phyloP scores from a whole-genome alignment of 2,888 invertebrate species.

The Agrilus cyanescens region DNA sequence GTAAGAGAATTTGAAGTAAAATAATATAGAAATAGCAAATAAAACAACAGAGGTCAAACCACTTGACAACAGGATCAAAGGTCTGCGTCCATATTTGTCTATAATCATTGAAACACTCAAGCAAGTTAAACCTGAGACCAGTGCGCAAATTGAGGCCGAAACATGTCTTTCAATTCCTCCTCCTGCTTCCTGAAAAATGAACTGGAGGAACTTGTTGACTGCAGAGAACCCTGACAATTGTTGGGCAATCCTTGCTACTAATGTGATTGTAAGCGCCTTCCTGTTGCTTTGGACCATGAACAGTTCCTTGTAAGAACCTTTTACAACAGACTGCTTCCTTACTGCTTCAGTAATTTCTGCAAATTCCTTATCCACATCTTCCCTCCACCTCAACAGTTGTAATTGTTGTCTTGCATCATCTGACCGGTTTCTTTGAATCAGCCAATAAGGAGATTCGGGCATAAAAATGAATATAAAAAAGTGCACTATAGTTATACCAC shows the following conservation, averaged over 20 bases:
- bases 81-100: no score
- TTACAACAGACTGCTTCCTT: conserved; percentile 23
- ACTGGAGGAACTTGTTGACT: conserved; percentile 21
- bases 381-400: conserved; percentile 17
- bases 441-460: conserved; percentile 27
- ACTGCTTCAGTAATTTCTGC: conserved; percentile 19
- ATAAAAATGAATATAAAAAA: conserved; percentile 18
- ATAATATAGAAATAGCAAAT: no score
- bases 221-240: conserved; percentile 23
- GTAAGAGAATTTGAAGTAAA: conserved; percentile 1
- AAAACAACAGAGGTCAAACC: no score
- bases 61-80: no score
- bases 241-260: conserved; percentile 19
- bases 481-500: conserved; percentile 14
- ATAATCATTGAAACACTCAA: no score
- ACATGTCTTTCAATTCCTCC: conserved; percentile 17
- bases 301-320: conserved; percentile 21
- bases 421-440: conserved; percentile 19
- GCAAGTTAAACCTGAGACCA: no score
- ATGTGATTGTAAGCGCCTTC: conserved; percentile 19
- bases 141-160: no score
- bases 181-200: conserved; percentile 26
- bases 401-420: conserved; percentile 20
- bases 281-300: conserved; percentile 21
- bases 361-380: conserved; percentile 22